phyloP scores from a whole-genome alignment of 2,888 invertebrate genomes.

The Prenolepis imparis region DNA sequence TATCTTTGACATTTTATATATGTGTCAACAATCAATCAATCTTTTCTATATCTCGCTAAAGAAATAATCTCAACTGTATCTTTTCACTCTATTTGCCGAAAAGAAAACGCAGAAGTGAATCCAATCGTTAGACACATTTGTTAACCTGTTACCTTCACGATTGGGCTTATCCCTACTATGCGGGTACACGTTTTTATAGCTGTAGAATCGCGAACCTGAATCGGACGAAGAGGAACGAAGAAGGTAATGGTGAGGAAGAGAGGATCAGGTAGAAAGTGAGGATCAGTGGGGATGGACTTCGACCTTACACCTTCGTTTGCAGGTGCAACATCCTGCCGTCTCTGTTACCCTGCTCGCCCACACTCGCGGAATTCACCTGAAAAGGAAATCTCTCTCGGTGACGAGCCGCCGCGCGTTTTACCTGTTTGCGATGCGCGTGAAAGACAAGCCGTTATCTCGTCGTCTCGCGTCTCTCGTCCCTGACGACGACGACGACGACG shows the following conservation, averaged over 20 bases:
- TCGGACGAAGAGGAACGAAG: conserved; percentile 31
- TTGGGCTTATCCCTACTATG: conserved; percentile 75
- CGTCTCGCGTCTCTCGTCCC: conserved; percentile 30
- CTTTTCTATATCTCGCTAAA: neutral
- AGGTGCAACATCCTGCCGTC: conserved; percentile 70
- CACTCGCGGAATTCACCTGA: conserved; percentile 83
- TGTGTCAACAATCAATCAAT: neutral
- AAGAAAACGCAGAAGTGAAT: neutral
- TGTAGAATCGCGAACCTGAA: conserved; percentile 19
- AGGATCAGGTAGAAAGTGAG: conserved; percentile 48
- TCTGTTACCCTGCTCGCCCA: conserved; percentile 81
- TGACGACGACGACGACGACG: conserved; percentile 14
- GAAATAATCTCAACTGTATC: conserved; percentile 4
- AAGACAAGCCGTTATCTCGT: conserved; percentile 45
- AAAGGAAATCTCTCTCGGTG: conserved; percentile 81
- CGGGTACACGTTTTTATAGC: conserved; percentile 42
- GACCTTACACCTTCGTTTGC: conserved; percentile 73
- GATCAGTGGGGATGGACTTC: conserved; percentile 61
- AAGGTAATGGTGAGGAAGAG: conserved; percentile 48
- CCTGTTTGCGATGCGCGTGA: conserved; percentile 54
- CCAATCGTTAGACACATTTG: conserved; percentile 57
- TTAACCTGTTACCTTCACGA: conserved; percentile 77
- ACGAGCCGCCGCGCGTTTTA: conserved; percentile 41
- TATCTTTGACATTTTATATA: neutral
- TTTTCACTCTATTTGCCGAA: neutral